phyloP scores from a whole-genome alignment of 2,888 invertebrate genomes.

The Melanargia galathea region DNA sequence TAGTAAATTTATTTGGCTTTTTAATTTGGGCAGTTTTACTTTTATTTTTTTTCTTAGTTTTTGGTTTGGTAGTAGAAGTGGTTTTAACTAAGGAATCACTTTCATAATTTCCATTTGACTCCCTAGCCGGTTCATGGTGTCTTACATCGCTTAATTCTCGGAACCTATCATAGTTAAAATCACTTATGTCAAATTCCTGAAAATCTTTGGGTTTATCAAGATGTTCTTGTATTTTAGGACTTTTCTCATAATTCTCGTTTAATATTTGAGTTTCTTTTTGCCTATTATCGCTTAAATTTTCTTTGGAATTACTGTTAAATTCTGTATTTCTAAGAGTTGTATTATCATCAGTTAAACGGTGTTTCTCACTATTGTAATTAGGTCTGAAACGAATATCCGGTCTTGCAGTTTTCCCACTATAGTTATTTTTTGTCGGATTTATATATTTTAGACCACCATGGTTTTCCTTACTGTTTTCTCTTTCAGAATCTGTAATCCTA shows the following conservation, averaged over 20 bases:
- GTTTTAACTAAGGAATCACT: constrained; percentile 41
- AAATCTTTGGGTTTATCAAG: constrained; percentile 42
- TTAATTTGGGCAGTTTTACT: constrained; percentile 44
- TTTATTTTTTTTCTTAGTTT: constrained; percentile 22
- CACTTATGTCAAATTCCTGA: constrained; percentile 58
- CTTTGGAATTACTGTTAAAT: constrained; percentile 5
- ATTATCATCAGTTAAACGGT: neutral
- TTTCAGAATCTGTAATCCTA: neutral
- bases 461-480: neutral
- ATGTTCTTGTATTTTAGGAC: constrained; percentile 34
- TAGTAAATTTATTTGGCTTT: constrained; percentile 42
- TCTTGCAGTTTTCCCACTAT: neutral
- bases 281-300: constrained; percentile 8
- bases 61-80: constrained; percentile 15
- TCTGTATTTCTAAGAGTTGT: neutral
- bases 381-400: neutral
- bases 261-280: constrained; percentile 15
- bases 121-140: constrained; percentile 48
- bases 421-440: neutral
- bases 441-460: neutral
- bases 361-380: neutral
- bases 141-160: constrained; percentile 53
- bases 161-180: constrained; percentile 61
- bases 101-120: constrained; percentile 17
- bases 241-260: constrained; percentile 37